These are phyloP conservation scores for Anomalospiza imberbis DNA, from an alignment of 2,797 vertebrate genomes.

Conservation along the genomic window DNA sequence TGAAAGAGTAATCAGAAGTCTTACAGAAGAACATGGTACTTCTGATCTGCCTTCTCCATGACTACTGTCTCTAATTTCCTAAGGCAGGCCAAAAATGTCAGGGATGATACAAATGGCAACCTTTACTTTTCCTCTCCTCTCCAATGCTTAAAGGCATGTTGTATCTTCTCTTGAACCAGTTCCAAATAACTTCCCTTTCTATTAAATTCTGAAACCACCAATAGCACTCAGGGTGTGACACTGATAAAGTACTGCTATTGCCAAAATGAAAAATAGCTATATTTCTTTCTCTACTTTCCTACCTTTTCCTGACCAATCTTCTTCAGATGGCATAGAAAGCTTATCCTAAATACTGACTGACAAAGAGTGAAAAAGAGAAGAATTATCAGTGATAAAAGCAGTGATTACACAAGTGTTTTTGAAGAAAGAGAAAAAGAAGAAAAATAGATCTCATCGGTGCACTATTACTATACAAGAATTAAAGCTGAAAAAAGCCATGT, in stretches of 20 bases:
- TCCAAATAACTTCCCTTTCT: constrained; percentile 26
- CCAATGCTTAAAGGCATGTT: neutral
- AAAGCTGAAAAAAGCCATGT: neutral
- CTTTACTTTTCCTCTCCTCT: neutral
- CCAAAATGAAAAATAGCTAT: neutral
- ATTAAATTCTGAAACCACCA: constrained; percentile 24
- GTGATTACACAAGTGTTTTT: neutral
- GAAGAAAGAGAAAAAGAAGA: neutral
- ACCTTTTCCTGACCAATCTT: neutral
- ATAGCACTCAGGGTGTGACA: neutral
- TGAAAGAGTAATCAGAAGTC: neutral
- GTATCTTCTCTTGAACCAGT: neutral
- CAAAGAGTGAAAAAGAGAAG: neutral
- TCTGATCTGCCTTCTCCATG: neutral
- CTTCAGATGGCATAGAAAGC: neutral
- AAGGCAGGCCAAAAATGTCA: neutral
- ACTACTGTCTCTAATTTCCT: neutral
- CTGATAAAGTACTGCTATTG: neutral
- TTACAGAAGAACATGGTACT: neutral
- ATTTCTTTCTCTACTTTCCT: neutral
- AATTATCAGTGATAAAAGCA: neutral
- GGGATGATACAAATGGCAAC: neutral
- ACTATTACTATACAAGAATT: neutral
- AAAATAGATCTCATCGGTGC: neutral
- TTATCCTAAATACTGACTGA: neutral